phyloP scores from a whole-genome alignment of 2,113 vertebrate species.

The Gadus chalcogrammus region DNA sequence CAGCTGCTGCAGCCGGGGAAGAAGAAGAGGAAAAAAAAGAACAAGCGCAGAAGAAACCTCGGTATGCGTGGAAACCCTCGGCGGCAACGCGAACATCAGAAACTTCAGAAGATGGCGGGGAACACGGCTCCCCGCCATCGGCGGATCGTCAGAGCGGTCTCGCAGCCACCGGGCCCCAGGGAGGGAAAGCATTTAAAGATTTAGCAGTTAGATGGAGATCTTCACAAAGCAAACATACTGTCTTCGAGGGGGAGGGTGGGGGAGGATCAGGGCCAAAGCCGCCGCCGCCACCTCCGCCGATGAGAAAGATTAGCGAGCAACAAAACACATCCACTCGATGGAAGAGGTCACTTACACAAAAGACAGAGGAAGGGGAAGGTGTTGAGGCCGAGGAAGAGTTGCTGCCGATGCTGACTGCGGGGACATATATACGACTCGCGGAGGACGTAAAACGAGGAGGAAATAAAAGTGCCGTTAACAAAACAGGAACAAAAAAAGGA shows the following conservation, averaged over 20 bases:
- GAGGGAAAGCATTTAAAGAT: slow-evolving; percentile 64
- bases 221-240: slow-evolving; percentile 63
- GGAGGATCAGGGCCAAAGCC: slow-evolving; percentile 49
- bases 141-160: slow-evolving; percentile 53
- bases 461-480: slow-evolving; percentile 32
- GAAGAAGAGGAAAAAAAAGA: too few species aligned
- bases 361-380: slow-evolving; percentile 35
- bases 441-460: slow-evolving; percentile 48
- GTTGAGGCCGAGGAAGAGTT: slow-evolving; percentile 31
- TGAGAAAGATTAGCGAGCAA: slow-evolving; percentile 60
- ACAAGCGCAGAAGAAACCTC: slow-evolving; percentile 41
- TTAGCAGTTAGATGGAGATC: slow-evolving; percentile 66
- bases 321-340: slow-evolving; percentile 62
- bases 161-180: slow-evolving; percentile 33
- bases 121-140: slow-evolving; percentile 43
- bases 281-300: slow-evolving; percentile 48
- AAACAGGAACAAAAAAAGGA: slow-evolving; percentile 66
- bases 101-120: slow-evolving; percentile 45
- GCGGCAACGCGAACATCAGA: slow-evolving; percentile 13
- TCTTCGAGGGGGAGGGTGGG: slow-evolving; percentile 41
- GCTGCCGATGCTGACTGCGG: slow-evolving; percentile 44
- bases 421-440: slow-evolving; percentile 61
- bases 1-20: slow-evolving; percentile 48
- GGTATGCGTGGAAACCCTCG: slow-evolving; percentile 37
- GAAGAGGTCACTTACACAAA: slow-evolving; percentile 55